These are phyloP conservation scores for Hoplodrina ambigua DNA, from an alignment of 2,888 invertebrate genomes.

Conservation along the genomic window DNA sequence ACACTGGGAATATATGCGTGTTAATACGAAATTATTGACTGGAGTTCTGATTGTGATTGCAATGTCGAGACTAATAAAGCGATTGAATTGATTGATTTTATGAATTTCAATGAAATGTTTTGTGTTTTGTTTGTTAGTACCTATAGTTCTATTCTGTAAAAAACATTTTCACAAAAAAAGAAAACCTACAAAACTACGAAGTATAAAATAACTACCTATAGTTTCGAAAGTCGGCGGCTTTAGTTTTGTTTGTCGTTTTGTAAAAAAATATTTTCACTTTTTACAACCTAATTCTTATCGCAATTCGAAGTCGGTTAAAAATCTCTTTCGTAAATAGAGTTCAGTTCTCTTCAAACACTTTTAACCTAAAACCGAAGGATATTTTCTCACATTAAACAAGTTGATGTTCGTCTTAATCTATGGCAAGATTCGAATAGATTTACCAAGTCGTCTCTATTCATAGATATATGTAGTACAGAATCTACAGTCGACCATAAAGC, in stretches of 20 bases:
- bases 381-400: background rate
- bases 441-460: conserved; percentile 1
- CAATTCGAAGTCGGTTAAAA: too few relatives aligned
- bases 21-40: conserved; percentile 46
- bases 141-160: too few relatives aligned
- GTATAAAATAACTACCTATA: too few relatives aligned
- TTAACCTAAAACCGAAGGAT: too few relatives aligned
- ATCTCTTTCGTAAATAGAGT: too few relatives aligned
- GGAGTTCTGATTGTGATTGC: conserved; percentile 18
- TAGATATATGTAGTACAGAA: conserved; percentile 1
- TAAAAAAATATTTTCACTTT: too few relatives aligned
- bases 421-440: conserved; percentile 25
- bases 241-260: too few relatives aligned
- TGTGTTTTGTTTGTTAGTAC: background rate
- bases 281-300: too few relatives aligned
- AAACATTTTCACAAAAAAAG: too few relatives aligned
- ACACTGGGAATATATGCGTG: conserved; percentile 49
- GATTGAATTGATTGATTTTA: conserved; percentile 28
- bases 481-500: conserved; percentile 11
- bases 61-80: conserved; percentile 22
- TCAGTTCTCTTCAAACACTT: too few relatives aligned
- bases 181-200: too few relatives aligned
- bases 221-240: too few relatives aligned
- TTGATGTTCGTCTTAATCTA: background rate
- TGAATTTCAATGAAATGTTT: background rate